These are phyloP conservation scores for Lerista edwardsae DNA, from an alignment of 2,797 vertebrate species.

Conservation along the genomic window DNA sequence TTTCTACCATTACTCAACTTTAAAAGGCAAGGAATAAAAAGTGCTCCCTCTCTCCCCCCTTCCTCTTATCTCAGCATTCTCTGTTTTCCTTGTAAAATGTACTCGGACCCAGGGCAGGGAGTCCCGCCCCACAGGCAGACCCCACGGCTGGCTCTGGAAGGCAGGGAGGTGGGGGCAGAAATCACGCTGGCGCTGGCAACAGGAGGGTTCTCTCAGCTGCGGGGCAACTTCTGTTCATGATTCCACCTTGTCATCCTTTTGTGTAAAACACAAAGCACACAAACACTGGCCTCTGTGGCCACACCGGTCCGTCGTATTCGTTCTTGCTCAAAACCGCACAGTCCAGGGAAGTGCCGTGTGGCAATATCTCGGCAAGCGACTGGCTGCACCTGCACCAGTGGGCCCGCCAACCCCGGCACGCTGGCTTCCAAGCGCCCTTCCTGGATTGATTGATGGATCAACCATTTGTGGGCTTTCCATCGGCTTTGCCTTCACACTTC, in stretches of 20 bases:
- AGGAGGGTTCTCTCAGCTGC: background rate
- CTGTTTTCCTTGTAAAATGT: background rate
- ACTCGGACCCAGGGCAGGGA: background rate
- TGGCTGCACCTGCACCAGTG: too few relatives aligned
- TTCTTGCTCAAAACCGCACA: too few relatives aligned
- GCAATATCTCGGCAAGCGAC: too few relatives aligned
- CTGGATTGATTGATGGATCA: too few relatives aligned
- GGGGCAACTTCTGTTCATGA: background rate
- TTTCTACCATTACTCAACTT: background rate
- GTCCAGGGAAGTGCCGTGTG: too few relatives aligned
- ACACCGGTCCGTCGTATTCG: too few relatives aligned
- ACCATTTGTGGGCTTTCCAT: too few relatives aligned
- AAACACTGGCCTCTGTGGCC: background rate
- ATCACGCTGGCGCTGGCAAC: background rate
- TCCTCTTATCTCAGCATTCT: slow-evolving; percentile 1
- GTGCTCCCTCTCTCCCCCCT: slow-evolving; percentile 12
- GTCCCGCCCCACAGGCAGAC: background rate
- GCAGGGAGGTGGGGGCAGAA: slow-evolving; percentile 1
- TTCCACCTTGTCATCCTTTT: background rate
- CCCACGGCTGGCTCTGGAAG: background rate
- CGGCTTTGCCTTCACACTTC: too few relatives aligned
- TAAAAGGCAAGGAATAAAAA: background rate
- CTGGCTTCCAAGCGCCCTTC: too few relatives aligned
- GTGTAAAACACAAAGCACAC: background rate
- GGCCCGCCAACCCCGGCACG: too few relatives aligned